A percentile compares a stretch with the other conserved stretches of the same genome.
These are phyloP conservation scores for Grammomys dolichurus DNA, from an alignment of 2,113 vertebrate species.

Conservation along the genomic window DNA sequence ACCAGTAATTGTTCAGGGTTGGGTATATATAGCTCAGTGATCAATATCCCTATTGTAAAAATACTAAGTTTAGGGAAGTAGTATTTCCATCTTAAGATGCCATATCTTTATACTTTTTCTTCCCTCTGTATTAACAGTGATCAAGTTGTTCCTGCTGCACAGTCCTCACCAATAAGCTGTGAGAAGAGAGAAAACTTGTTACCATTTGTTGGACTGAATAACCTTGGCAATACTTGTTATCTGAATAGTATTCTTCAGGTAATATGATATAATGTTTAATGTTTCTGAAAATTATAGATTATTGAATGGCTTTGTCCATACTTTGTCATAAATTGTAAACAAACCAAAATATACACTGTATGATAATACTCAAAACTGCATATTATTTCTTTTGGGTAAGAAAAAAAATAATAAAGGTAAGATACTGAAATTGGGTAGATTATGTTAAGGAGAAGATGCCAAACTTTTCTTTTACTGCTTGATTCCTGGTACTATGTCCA, in stretches of 20 bases:
- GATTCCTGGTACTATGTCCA: not conserved
- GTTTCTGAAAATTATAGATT: constrained; percentile 45
- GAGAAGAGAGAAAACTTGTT: constrained; percentile 92
- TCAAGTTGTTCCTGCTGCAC: constrained; percentile 91
- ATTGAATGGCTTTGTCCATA: constrained; percentile 3
- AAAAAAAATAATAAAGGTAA: constrained; percentile 23
- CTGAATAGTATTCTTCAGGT: constrained; percentile 99
- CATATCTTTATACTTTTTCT: not conserved
- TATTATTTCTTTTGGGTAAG: not conserved
- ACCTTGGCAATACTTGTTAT: constrained; percentile 98
- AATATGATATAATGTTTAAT: constrained; percentile 64
- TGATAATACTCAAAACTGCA: constrained; percentile 41
- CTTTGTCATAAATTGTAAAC: constrained; percentile 37
- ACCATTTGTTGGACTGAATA: constrained; percentile 98
- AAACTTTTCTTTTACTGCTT: not conserved
- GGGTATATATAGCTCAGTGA: not conserved
- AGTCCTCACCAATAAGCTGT: constrained; percentile 88
- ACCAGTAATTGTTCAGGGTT: not conserved
- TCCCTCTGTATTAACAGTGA: constrained; percentile 85
- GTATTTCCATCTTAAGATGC: constrained; percentile 20
- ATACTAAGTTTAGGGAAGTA: constrained; percentile 17
- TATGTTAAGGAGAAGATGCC: constrained; percentile 36
- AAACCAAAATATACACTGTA: not conserved
- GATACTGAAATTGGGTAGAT: constrained; percentile 27
- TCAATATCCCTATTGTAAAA: not conserved